Evolutionary conservation across 1,140 invertebrate species (phyloP).

Genomic region (Maniola jurtina): DNA sequence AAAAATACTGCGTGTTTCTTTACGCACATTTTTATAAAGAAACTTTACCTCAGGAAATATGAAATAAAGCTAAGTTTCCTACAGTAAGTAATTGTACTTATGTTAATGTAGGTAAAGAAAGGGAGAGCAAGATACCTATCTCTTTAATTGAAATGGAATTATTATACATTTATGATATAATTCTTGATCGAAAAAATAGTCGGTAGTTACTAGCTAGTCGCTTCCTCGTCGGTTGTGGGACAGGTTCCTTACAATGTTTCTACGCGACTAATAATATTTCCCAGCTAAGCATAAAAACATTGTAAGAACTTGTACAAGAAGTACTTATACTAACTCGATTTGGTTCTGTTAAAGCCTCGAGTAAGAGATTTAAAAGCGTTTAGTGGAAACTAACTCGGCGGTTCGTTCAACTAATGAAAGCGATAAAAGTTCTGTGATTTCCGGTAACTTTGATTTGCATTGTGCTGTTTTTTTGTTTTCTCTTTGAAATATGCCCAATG

Average conservation of each 20-base stretch:
- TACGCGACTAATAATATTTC: too few relatives aligned
- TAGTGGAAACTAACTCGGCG: constrained; percentile 17
- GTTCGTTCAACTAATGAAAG: constrained; percentile 22
- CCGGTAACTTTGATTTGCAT: neutral
- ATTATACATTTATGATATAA: too few relatives aligned
- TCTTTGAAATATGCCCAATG: neutral
- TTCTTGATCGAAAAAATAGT: too few relatives aligned
- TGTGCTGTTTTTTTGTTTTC: neutral
- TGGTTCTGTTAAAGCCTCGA: constrained; percentile 13
- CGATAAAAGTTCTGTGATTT: constrained; percentile 23
- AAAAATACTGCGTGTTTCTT: constrained; percentile 8
- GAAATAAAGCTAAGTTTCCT: neutral
- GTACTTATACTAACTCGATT: constrained; percentile 5
- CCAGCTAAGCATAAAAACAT: neutral
- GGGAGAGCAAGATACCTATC: too few relatives aligned
- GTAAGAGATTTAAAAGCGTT: constrained; percentile 23
- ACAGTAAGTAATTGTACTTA: neutral
- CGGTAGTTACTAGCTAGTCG: too few relatives aligned
- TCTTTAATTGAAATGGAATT: too few relatives aligned
- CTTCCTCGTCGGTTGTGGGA: too few relatives aligned
- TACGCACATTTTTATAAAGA: neutral
- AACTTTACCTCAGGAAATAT: neutral
- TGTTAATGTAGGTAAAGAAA: too few relatives aligned
- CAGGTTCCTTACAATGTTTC: too few relatives aligned
- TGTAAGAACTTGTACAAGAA: neutral